Evolutionary conservation across 1,140 invertebrate genomes (phyloP), one percentile per base, ranked within the genome.

Genomic region (Nymphalis io): DNA sequence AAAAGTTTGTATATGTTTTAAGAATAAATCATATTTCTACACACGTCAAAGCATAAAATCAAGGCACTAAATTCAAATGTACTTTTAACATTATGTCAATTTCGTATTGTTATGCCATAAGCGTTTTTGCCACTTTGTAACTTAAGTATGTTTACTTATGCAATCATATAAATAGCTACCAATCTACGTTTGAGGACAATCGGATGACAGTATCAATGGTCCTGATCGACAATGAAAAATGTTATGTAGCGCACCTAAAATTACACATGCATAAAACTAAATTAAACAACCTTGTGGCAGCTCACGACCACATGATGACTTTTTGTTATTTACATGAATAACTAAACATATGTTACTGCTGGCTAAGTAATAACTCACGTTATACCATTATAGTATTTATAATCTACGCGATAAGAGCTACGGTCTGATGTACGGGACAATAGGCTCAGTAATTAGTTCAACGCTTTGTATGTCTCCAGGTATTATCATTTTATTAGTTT

Each of bases 401-500:
- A 15, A 21, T 21, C 16, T n/a, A 13, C 8, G 13, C 3, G 60
- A 68, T 68, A 68, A 60, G 42, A 42, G 44, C 44, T 23, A 51
- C 33, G 18, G 11, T 33, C 27, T 55, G 18, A 48, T 27, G 18
- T 27, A 44, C 21, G 42, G 63, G 53, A 71, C 63, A 71, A 71
- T 71, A 59, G 69, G 38, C 42, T 18, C 18, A 57, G 63, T 82
- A 84, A 85, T 87, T 87, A 87, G 61, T 72, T 68, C 74, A 70
- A 61, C 70, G 84, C 80, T 84, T 86, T 83, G 84, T 82, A 74
- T 80, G 73, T 77, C 75, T 81, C 76, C 79, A 84, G 73, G 80
- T 82, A 85, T 82, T 81, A 88, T 87, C 80, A 75, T 85, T 87
- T 89, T 86, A 88, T 90, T 84, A 79, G 80, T 87, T 88, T 89